phyloP scores from a whole-genome alignment of 2,113 vertebrate species.

The Petaurus breviceps region DNA sequence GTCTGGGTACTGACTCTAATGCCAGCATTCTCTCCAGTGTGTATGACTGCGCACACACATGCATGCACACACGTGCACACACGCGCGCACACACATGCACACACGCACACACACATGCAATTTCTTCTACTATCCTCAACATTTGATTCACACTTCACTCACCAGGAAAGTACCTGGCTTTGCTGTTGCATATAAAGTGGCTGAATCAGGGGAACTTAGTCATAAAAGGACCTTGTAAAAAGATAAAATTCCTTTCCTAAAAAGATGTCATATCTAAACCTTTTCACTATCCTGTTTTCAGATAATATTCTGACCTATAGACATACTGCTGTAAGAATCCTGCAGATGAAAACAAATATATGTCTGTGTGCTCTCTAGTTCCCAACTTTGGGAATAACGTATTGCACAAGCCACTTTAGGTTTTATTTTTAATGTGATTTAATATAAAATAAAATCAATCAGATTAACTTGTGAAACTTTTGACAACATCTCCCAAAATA shows the following conservation, averaged over 20 bases:
- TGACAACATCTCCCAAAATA: neutral
- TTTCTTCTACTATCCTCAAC: constrained; percentile 30
- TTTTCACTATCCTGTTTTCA: constrained; percentile 52
- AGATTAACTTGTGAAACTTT: constrained; percentile 36
- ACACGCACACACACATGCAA: neutral
- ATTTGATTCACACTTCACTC: constrained; percentile 37
- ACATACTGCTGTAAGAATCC: constrained; percentile 46
- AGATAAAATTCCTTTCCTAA: constrained; percentile 47
- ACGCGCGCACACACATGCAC: no score
- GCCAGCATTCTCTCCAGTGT: neutral
- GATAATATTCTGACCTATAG: constrained; percentile 8
- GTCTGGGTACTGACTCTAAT: neutral
- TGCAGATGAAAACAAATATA: constrained; percentile 39
- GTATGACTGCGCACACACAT: no score
- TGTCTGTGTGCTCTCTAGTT: constrained; percentile 57
- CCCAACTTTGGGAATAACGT: constrained; percentile 44
- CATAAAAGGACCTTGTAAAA: constrained; percentile 9
- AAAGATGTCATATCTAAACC: constrained; percentile 37
- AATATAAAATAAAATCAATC: constrained; percentile 40
- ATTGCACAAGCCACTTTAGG: neutral
- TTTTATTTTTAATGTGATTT: constrained; percentile 55
- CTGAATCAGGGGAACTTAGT: constrained; percentile 33
- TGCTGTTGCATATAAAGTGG: constrained; percentile 9
- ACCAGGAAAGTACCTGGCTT: neutral
- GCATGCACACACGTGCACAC: no score